Base-by-base conservation (phyloP, 2,797 vertebrate species). In the Helarctos malayanus region DNA sequence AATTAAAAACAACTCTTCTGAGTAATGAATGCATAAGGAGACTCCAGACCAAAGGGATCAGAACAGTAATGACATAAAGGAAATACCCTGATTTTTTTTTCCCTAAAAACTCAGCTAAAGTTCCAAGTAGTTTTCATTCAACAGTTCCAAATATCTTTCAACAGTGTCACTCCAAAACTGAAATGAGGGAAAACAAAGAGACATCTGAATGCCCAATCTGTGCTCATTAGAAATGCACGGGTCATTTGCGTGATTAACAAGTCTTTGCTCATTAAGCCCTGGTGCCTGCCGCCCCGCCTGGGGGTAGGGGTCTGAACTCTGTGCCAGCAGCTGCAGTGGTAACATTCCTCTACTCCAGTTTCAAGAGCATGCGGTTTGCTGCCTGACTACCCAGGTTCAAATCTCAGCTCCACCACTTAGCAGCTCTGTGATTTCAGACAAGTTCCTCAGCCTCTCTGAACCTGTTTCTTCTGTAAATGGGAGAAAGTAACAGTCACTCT, bases 51-150 rank as follows among this genome's bases (percentile, higher is more conserved):
- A 81, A 88, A 97, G 75, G 63, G 25, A 52, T 12, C 83, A 3
- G 79, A 98, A 68, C 13, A 57, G 61, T 61, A 95, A 29, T 81
- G 47, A 89, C 47, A 83, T 61, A 85, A 98, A 97, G 49, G 13
- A 97, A 96, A 96, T 95, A 76, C 4, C 5, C 78, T 32, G 5
- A n/a, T 96, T 94, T 83, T 88, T 65, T 65, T 94, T 45, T 80
- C n/a, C 32, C 54, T 69, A 89, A 95, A 96, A 95, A 57, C n/a
- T 91, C 38, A 93, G 38, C 63, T 97, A 18, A 95, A 81, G 59
- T 84, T 93, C 82, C 73, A 97, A 96, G 54, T 65, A 41, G 35
- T 95, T 97, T 96, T 96, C 93, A 89, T 81, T 93, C 65, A 90
- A 54, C 18, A 57, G 23, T 95, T 83, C 84, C 94, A 97, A 89